Percentiles rank a stretch among this genome's conserved stretches.
Evolutionary conservation across 1,140 invertebrate species (phyloP).

Genomic region (Hycleus phaleratus): DNA sequence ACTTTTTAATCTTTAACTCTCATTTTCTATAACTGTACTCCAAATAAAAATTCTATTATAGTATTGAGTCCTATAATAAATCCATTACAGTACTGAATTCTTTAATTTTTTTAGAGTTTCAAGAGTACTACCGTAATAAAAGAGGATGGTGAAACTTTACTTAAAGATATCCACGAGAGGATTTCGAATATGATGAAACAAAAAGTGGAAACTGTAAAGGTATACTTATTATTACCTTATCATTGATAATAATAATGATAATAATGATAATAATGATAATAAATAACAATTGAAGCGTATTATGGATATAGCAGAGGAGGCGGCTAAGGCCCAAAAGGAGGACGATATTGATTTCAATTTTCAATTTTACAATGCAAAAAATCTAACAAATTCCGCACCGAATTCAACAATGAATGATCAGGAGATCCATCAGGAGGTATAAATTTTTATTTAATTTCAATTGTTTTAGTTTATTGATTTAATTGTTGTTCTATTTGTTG

Average conservation of each 20-base stretch:
- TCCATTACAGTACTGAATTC: neutral
- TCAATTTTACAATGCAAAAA: slow-evolving; percentile 67
- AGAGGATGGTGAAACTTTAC: slow-evolving; percentile 56
- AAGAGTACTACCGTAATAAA: slow-evolving; percentile 61
- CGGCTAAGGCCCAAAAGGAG: slow-evolving; percentile 54
- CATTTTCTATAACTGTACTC: no score
- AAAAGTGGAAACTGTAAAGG: slow-evolving; percentile 75
- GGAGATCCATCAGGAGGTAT: neutral
- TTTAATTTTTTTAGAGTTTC: slow-evolving; percentile 52
- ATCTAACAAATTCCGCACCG: slow-evolving; percentile 46
- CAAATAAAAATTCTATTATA: neutral
- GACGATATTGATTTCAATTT: slow-evolving; percentile 55
- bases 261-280: neutral
- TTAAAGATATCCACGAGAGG: slow-evolving; percentile 67
- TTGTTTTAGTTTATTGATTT: neutral
- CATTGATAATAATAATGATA: neutral
- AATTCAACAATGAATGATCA: slow-evolving; percentile 22
- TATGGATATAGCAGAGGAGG: slow-evolving; percentile 72
- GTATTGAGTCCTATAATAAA: neutral
- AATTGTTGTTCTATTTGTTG: no score
- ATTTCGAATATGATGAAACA: slow-evolving; percentile 76
- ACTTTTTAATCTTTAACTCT: no score
- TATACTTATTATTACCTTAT: slow-evolving; percentile 29
- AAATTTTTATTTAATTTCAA: neutral
- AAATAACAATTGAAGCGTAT: slow-evolving; percentile 52